Conservation (phyloP, 2,113 vertebrate species). For the Oncorhynchus mykiss region DNA sequence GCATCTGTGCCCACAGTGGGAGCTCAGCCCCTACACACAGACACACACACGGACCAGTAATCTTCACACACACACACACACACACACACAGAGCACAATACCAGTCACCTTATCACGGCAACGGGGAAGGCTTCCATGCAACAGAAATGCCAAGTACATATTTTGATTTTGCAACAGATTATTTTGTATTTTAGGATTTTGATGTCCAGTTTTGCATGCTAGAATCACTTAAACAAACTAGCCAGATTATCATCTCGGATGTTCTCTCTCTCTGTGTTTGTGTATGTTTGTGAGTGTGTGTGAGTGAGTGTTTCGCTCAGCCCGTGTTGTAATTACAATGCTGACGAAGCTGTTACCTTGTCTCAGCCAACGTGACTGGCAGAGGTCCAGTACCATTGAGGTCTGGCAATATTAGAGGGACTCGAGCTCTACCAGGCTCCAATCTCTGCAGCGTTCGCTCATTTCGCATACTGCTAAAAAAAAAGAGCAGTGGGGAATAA, state of each 20-base stretch:
- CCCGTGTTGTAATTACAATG: background rate
- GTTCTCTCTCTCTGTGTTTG: background rate
- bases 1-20: slow-evolving; percentile 5
- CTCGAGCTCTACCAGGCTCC: background rate
- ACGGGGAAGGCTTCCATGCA: too few species aligned
- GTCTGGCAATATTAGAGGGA: slow-evolving; percentile 5
- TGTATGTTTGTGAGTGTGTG: background rate
- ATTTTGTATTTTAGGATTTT: background rate
- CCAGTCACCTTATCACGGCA: background rate
- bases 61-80: background rate
- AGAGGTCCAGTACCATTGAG: background rate
- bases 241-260: too few species aligned
- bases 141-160: too few species aligned
- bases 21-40: background rate
- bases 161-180: too few species aligned
- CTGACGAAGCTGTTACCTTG: slow-evolving; percentile 6
- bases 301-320: background rate
- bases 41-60: background rate
- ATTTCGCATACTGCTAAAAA: background rate
- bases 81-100: background rate
- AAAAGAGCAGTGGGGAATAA: too few species aligned
- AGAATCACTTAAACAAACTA: too few species aligned
- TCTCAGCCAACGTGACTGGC: slow-evolving; percentile 13
- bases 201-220: background rate
- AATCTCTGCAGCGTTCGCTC: background rate